Percentiles rank a stretch among this genome's conserved stretches.
These are phyloP conservation scores for Lates calcarifer DNA, from an alignment of 2,113 vertebrate genomes.

Conservation along the genomic window DNA sequence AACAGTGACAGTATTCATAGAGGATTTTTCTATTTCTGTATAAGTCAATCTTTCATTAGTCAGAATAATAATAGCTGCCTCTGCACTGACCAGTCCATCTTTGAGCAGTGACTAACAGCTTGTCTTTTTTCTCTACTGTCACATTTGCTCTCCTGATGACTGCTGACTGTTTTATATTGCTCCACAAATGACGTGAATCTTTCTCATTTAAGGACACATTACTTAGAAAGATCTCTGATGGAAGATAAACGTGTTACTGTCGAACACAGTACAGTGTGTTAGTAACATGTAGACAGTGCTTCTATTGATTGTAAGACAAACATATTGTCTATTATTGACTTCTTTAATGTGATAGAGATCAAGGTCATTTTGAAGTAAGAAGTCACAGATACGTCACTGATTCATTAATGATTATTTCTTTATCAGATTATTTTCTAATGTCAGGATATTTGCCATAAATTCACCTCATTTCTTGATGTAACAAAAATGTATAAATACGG, in stretches of 20 bases:
- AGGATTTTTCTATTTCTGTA: neutral
- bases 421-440: neutral
- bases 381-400: neutral
- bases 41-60: neutral
- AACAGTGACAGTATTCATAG: neutral
- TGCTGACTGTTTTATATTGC: neutral
- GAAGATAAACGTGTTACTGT: neutral
- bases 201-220: neutral
- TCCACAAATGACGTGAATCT: neutral
- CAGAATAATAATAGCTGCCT: neutral
- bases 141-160: neutral
- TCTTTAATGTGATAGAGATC: neutral
- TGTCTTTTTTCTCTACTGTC: conserved; percentile 8
- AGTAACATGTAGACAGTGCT: neutral
- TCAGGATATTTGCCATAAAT: neutral
- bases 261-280: neutral
- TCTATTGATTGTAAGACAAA: neutral
- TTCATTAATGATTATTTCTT: neutral
- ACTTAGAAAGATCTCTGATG: neutral
- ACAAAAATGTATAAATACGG: neutral
- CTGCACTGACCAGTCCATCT: neutral
- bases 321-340: neutral
- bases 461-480: neutral
- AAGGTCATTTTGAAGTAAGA: neutral
- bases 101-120: conserved; percentile 1